Evolutionary conservation across 2,888 invertebrate species (phyloP).

Genomic region (Yponomeuta cagnagella): DNA sequence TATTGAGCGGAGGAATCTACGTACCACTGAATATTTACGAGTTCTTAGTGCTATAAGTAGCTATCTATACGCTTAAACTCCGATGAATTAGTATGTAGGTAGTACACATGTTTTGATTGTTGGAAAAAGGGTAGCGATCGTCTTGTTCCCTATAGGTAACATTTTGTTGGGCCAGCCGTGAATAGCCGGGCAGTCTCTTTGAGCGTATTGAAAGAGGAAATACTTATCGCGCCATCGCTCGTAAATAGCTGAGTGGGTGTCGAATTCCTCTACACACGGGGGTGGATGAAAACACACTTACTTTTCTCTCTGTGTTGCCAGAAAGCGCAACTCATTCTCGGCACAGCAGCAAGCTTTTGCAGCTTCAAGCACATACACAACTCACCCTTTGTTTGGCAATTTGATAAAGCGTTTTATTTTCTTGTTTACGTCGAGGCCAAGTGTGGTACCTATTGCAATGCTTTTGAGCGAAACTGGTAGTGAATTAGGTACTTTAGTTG

Average conservation of each 20-base stretch:
- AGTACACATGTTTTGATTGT: slow-evolving; percentile 36
- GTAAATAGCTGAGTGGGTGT: slow-evolving; percentile 68
- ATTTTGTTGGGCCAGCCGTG: slow-evolving; percentile 54
- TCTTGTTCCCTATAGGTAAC: slow-evolving; percentile 58
- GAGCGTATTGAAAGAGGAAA: slow-evolving; percentile 71
- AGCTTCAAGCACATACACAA: background rate
- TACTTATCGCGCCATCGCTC: slow-evolving; percentile 69
- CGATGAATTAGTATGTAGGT: slow-evolving; percentile 36
- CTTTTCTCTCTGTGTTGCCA: slow-evolving; percentile 31
- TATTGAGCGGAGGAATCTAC: slow-evolving; percentile 4
- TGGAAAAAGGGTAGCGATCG: slow-evolving; percentile 51
- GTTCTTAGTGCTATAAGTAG: background rate
- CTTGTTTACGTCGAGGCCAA: background rate
- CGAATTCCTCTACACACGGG: slow-evolving; percentile 64
- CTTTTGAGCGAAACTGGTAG: too few species aligned
- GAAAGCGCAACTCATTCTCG: background rate
- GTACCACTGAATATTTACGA: background rate
- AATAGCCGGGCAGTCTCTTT: slow-evolving; percentile 69
- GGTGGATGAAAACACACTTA: slow-evolving; percentile 62
- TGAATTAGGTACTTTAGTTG: too few species aligned
- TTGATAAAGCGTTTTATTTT: slow-evolving; percentile 1
- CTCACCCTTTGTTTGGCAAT: background rate
- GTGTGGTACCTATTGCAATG: too few species aligned
- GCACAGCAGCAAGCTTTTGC: background rate
- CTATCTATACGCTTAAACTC: background rate